Conservation (phyloP, 92 coral and sea anemone genomes). For the Parazoanthus darwini region DNA sequence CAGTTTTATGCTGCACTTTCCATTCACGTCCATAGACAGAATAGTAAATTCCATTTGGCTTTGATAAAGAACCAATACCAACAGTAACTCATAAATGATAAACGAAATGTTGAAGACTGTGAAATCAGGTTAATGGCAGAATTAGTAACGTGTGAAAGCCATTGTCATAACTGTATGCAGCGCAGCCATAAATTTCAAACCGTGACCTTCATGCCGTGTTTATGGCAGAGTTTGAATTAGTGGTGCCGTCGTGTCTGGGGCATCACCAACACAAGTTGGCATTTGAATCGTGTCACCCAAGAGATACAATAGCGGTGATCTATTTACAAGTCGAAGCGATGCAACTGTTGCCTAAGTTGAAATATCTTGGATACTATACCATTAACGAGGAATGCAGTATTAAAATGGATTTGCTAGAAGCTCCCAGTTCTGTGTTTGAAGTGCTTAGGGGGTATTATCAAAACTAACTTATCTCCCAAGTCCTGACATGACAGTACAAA, state of each 20-base stretch:
- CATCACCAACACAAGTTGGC: not conserved
- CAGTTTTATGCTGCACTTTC: not conserved
- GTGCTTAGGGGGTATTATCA: not conserved
- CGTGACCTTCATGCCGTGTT: conserved; percentile 4
- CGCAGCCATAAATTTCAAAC: not conserved
- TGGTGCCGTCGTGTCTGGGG: conserved; percentile 27
- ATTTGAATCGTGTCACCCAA: not conserved
- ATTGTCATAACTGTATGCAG: not conserved
- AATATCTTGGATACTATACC: not conserved
- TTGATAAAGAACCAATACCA: not conserved
- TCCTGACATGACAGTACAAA: conserved; percentile 15
- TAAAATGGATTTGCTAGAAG: not conserved
- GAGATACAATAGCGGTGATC: not conserved
- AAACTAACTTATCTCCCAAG: not conserved
- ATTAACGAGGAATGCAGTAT: not conserved
- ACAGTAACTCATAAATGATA: not conserved
- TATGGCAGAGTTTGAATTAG: not conserved
- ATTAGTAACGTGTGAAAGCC: not conserved
- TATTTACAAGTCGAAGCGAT: conserved; percentile 15
- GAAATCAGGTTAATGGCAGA: not conserved
- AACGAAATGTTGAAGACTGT: not conserved
- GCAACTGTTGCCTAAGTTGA: conserved; percentile 3
- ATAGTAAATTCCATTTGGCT: not conserved
- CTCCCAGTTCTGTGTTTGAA: not conserved
- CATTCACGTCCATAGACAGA: not conserved